These are phyloP conservation scores for Rostratula benghalensis DNA, from an alignment of 2,113 vertebrate species.

Conservation along the genomic window DNA sequence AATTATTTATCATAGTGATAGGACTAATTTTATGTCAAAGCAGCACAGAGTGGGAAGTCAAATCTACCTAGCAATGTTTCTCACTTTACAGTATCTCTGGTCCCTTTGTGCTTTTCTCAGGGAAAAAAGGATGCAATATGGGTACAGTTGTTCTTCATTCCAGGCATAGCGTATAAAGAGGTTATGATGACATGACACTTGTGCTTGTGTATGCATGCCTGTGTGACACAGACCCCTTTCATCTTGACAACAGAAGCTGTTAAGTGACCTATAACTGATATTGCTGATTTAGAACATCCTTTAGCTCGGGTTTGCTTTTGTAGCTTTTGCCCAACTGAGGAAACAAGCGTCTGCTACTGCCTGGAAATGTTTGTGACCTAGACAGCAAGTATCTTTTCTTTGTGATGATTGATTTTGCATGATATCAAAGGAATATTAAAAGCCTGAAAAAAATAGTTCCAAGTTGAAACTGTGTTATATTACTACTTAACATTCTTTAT, in stretches of 20 bases:
- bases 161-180: not conserved
- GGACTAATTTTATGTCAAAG: not conserved
- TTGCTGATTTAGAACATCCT: conserved; percentile 27
- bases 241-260: conserved; percentile 26
- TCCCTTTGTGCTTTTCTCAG: not conserved
- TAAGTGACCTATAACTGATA: conserved; percentile 38
- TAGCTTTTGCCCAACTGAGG: not conserved
- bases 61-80: not conserved
- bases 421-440: not conserved
- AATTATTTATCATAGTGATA: not conserved
- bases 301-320: not conserved
- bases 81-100: not conserved
- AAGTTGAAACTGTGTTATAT: not conserved
- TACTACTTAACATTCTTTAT: not conserved
- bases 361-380: not conserved
- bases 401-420: not conserved
- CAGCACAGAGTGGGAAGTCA: not conserved
- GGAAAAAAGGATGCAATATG: not conserved
- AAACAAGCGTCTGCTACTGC: not conserved
- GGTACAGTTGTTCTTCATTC: conserved; percentile 12
- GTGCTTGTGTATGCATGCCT: not conserved
- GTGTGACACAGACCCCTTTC: conserved; percentile 2
- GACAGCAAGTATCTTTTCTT: not conserved
- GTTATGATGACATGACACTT: not conserved
- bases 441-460: not conserved